Base-by-base conservation (phyloP, 2,888 invertebrate genomes). In the Bhutanitis thaidina region DNA sequence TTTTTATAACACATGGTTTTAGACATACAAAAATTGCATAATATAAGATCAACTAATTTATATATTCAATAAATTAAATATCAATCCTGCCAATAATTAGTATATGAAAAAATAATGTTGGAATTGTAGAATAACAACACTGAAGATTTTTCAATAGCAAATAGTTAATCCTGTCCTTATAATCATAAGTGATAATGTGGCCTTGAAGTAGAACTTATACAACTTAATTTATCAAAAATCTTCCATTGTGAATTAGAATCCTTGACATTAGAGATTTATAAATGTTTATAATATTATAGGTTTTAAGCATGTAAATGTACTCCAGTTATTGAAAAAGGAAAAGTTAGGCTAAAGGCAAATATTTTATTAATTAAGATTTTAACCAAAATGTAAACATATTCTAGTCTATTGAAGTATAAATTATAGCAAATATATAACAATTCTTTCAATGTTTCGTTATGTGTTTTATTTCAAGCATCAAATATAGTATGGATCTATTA, bases 111-210 rank as follows among this genome's bases (percentile, higher is more conserved):
- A 7, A 27, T 27, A 27, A 27, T 4, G 27, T 4, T 7, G 1
- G 27, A 27, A 8, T 27, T 27, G 2, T 7, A 5, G 7, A 27
- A 27, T 7, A 27, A 8, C 7, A 27, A 27, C 3, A n/a, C 20
- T 20, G 20, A 2, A 20, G 27, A 4, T 12, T 16, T 12, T 25
- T 14, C 34, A 27, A 35, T 34, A 48, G 40, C 25, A 8, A 29
- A 10, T 9, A 39, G 25, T 43, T 29, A 30, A 38, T 35, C 38
- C 50, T 39, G 34, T 44, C 29, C 41, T 49, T 43, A 36, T 12
- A 27, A 41, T 7, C 30, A 35, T 54, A 74, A 74, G 84, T 85
- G 83, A 85, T 84, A 81, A 68, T 68, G 85, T 83, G 85, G 84
- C 85, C 85, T 86, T 86, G 71, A 64, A 67, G 58, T 71, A 76